Evolutionary conservation across 2,113 vertebrate species (phyloP), one percentile per base, ranked within the genome.

Genomic region (Psephotus haematonotus): DNA sequence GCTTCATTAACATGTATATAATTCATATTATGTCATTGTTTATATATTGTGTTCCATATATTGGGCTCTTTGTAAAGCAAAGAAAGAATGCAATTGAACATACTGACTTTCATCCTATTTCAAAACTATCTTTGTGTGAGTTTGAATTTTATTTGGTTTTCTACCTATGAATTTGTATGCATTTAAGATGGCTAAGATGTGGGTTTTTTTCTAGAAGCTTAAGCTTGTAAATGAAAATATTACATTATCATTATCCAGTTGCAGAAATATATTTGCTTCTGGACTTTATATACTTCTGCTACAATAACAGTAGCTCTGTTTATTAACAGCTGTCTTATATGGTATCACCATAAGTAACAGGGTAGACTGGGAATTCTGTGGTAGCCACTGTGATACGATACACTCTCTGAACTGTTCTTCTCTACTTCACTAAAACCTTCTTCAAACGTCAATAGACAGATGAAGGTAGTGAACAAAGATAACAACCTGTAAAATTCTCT

Each of bases 351-450:
- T 5, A 13, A 16, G 27, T 46, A 28, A 5, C 25, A 2, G 50
- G 52, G 20, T 25, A 11, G 65, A 2, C 1, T 1, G 31, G 55
- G 28, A 53, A 1, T 23, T 27, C 60, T 19, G 25, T 7, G 25
- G 47, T 5, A 12, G 17, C 16, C 27, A 2, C 33, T n/a, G 23
- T 17, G 31, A 1, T 20, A 1, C 0, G 31, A 1, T 20, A 1
- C 0, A 10, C 1, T 8, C 68, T n/a, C 53, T 8, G 68, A 44
- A 39, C 22, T 25, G 3, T 6, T 17, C 70, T 39, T 4, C 9
- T n/a, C 75, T n/a, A 3, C 25, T 5, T 18, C 33, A 37, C 0
- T 37, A 4, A 43, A 74, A 13, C 16, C 64, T 68, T 22, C 55
- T 55, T 39, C 47, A 18, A 1, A 7, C 28, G 1, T 5, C 1